These are phyloP conservation scores for Lycaena phlaeas DNA, from an alignment of 2,888 invertebrate species.

Conservation along the genomic window DNA sequence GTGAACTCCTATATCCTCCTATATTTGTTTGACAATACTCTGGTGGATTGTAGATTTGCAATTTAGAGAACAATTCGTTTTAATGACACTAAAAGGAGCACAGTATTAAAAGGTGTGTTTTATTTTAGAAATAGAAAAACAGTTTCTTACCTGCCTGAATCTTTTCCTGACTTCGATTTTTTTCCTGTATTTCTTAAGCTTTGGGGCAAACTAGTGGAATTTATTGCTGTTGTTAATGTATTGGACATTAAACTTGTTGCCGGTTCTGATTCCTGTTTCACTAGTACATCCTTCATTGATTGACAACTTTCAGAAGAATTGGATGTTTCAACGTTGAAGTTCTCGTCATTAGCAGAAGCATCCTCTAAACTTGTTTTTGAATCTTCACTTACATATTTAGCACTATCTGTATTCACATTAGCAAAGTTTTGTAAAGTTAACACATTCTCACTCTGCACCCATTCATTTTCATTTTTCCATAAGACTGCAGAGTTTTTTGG, in stretches of 20 bases:
- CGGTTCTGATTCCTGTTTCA: slow-evolving; percentile 48
- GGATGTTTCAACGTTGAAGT: slow-evolving; percentile 65
- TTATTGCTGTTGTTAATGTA: slow-evolving; percentile 38
- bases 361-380: slow-evolving; percentile 64
- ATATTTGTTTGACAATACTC: no score
- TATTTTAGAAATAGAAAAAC: no score
- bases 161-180: slow-evolving; percentile 54
- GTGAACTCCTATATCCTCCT: no score
- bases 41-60: no score
- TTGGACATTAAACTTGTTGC: slow-evolving; percentile 42
- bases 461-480: slow-evolving; percentile 58
- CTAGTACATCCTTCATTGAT: slow-evolving; percentile 51
- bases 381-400: slow-evolving; percentile 61
- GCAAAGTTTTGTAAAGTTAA: slow-evolving; percentile 52
- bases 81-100: no score
- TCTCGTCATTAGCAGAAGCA: slow-evolving; percentile 60
- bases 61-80: no score
- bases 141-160: slow-evolving; percentile 47
- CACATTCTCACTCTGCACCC: slow-evolving; percentile 51
- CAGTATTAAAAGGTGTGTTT: no score
- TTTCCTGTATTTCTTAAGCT: slow-evolving; percentile 41
- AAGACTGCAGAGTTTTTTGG: slow-evolving; percentile 59
- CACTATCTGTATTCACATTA: slow-evolving; percentile 41
- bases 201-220: slow-evolving; percentile 42
- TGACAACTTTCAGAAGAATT: slow-evolving; percentile 66